These are phyloP conservation scores for Poeciliopsis paucimaculata DNA, from an alignment of 2,797 vertebrate genomes.

Conservation along the genomic window DNA sequence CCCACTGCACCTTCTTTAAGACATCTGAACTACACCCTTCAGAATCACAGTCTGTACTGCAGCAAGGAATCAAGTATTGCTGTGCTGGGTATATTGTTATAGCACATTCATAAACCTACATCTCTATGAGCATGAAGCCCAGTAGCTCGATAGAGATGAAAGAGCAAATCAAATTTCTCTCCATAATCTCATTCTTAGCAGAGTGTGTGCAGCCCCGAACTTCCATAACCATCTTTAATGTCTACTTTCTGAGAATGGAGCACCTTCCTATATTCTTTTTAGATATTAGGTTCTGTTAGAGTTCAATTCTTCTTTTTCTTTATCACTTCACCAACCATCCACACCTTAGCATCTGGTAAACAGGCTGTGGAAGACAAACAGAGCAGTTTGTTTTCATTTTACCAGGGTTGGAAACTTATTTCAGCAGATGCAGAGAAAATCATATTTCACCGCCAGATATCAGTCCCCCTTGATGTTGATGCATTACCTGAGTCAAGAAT, in stretches of 20 bases:
- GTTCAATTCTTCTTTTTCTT: slow-evolving; percentile 38
- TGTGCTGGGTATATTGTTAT: slow-evolving; percentile 28
- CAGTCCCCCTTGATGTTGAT: slow-evolving; percentile 68
- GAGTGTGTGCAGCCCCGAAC: slow-evolving; percentile 38
- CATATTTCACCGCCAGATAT: slow-evolving; percentile 61
- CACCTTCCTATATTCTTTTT: slow-evolving; percentile 29
- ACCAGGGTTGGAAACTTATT: slow-evolving; percentile 59
- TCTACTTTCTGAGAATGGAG: slow-evolving; percentile 23
- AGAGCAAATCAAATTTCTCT: slow-evolving; percentile 54
- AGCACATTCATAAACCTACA: slow-evolving; percentile 27
- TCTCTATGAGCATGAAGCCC: slow-evolving; percentile 35
- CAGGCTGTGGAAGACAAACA: slow-evolving; percentile 51
- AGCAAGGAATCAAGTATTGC: slow-evolving; percentile 7
- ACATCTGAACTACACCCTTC: slow-evolving; percentile 6
- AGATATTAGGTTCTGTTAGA: slow-evolving; percentile 28
- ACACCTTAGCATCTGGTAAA: slow-evolving; percentile 56
- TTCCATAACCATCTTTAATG: slow-evolving; percentile 50
- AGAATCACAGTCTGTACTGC: slow-evolving; percentile 8
- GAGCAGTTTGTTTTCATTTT: slow-evolving; percentile 63
- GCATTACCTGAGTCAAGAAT: slow-evolving; percentile 61
- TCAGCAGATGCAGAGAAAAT: slow-evolving; percentile 64
- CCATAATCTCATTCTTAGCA: slow-evolving; percentile 51
- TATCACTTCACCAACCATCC: slow-evolving; percentile 44
- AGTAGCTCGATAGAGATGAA: slow-evolving; percentile 41
- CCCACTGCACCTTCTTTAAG: background rate